Evolutionary conservation across 1,140 invertebrate species (phyloP), one percentile per base, ranked within the genome.

Genomic region (Bombus ignitus): DNA sequence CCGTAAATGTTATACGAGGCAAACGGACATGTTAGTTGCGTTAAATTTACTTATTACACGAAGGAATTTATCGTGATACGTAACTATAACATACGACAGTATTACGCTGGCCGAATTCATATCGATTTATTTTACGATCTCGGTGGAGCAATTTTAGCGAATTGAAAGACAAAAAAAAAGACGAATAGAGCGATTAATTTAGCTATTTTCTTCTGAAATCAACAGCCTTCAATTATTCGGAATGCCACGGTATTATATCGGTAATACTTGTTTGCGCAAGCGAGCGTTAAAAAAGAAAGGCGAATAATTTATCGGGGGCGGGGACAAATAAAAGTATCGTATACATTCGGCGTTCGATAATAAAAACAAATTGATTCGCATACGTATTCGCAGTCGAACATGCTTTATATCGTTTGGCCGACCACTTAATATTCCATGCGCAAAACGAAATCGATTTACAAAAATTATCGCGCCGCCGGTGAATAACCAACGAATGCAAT

Each of bases 401-500:
- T 32, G 75, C n/a, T 78, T 65, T 42, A 65, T 78, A 65, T 77
- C 37, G 53, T n/a, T 9, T 12, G 8, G 57, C 28, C 28, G n/a
- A 5, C 39, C 37, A 6, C 8, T 78, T 66, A 78, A 78, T 78
- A 78, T 62, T 78, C 75, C 57, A 28, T 3, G 18, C n/a, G 28
- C 57, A 32, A 65, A 59, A 65, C 57, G 57, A 78, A 78, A 78
- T 62, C 75, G 75, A 78, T 78, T 78, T 66, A 78, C 59, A 78
- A 78, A 78, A 78, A 78, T 78, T 78, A 78, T 78, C 75, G 75
- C 75, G 59, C 25, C 35, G 25, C 15, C 35, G 6, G 28, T 42
- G 57, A 78, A 78, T 78, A 78, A 65, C 35, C 59, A 78, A 62
- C 57, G 37, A 42, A 78, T 39, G 8, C 75, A 37, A 62, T 77